These are phyloP conservation scores for Phalacrocorax pelagicus DNA, from an alignment of 2,113 vertebrate genomes.

Conservation along the genomic window DNA sequence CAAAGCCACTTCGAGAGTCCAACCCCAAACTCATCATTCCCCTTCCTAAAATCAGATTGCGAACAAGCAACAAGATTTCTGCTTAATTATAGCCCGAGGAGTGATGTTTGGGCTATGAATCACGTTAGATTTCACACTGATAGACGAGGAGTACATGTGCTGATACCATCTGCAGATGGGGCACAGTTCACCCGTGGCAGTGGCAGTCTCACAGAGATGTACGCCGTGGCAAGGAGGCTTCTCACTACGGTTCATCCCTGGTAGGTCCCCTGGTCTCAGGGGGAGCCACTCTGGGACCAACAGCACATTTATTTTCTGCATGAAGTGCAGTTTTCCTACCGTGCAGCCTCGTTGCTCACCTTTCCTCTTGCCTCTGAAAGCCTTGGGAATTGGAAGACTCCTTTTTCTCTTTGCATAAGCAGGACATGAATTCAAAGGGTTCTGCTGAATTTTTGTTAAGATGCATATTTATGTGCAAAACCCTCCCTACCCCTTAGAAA, in stretches of 20 bases:
- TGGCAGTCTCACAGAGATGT: neutral
- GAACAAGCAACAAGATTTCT: constrained; percentile 59
- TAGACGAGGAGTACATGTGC: neutral
- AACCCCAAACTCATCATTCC: constrained; percentile 11
- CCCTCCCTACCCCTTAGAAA: constrained; percentile 35
- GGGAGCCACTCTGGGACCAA: neutral
- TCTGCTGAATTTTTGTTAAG: constrained; percentile 43
- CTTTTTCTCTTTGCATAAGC: constrained; percentile 39
- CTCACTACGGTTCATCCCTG: neutral
- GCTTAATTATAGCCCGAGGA: constrained; percentile 65
- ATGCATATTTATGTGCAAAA: constrained; percentile 48
- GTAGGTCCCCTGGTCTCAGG: neutral
- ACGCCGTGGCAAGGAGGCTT: accelerated
- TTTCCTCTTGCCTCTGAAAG: neutral
- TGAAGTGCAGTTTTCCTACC: neutral
- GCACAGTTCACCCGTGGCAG: neutral
- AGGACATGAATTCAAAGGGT: constrained; percentile 37
- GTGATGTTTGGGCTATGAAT: constrained; percentile 70
- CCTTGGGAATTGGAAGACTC: constrained; percentile 18
- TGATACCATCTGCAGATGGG: constrained; percentile 7
- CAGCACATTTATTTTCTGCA: neutral
- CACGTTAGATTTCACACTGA: constrained; percentile 49
- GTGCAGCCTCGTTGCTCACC: accelerated
- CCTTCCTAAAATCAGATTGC: constrained; percentile 61
- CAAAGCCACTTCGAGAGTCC: neutral